Base-by-base conservation (phyloP, 2,113 vertebrate genomes). In the Sinocyclocheilus anophthalmus region DNA sequence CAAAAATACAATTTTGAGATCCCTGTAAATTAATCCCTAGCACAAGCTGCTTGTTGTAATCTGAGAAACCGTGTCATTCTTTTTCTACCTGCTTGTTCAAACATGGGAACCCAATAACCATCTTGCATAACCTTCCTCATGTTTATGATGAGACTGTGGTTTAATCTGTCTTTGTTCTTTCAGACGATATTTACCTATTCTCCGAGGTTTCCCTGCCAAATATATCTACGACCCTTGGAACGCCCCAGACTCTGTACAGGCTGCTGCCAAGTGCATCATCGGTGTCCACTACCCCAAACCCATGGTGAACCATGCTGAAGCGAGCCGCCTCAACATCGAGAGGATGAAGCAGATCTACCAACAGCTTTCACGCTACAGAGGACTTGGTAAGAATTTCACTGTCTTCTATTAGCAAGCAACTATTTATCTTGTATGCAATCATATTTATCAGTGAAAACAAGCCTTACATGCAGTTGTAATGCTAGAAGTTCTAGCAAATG, bases 311-410 rank as follows among this genome's bases (percentile, higher is more conserved):
- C 95, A 96, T 8, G 95, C 95, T 0, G 95, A 95, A 88, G 90
- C 94, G 0, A 95, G 95, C 87, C 92, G 95, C 4, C 94, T 96
- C 84, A 96, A 96, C 92, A 96, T 96, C 16, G 95, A 96, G 90
- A 93, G 95, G 84, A 96, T 96, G 95, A 96, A 96, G 86, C 95
- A 95, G 92, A 95, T 96, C 89, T 96, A 96, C 92, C 94, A 95
- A 92, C 94, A 95, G 33, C 94, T 96, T 1, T 95, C 94, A 73
- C 94, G 95, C 85, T 96, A 96, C 92, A 83, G 95, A n/a, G 94
- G 94, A 84, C 90, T 96, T 3, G 93, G 95, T 94, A 85, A 88
- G 92, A 37, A 4, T 7, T 14, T 10, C 16, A 57, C 16, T 82
- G 30, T 59, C 30, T n/a, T 53, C 61, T 26, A 39, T 80, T 67